These are phyloP conservation scores for Atta texana DNA, from an alignment of 1,140 invertebrate species.

Conservation along the genomic window DNA sequence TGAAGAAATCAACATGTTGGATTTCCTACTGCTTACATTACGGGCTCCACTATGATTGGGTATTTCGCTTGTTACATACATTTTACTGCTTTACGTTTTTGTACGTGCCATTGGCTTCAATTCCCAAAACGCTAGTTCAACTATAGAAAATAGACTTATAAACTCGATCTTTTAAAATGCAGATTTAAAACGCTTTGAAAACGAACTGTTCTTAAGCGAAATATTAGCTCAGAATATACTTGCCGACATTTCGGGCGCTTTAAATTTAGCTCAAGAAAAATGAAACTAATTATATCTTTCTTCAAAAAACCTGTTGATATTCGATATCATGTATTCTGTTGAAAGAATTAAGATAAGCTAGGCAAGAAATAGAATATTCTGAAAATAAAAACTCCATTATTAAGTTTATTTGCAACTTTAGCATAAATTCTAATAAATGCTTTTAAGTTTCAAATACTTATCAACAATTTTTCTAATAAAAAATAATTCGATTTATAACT, in stretches of 20 bases:
- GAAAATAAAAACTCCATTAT: not conserved
- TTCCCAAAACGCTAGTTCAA: too few relatives aligned
- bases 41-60: too few relatives aligned
- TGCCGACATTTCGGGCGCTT: not conserved
- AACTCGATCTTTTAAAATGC: not conserved
- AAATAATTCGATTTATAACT: not conserved
- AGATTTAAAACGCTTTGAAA: not conserved
- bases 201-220: not conserved
- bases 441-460: not conserved
- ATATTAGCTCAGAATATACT: not conserved
- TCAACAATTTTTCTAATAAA: not conserved
- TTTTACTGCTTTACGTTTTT: too few relatives aligned
- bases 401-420: not conserved
- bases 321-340: not conserved
- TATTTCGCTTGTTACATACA: too few relatives aligned
- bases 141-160: too few relatives aligned
- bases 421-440: not conserved
- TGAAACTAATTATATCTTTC: not conserved
- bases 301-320: not conserved
- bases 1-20: too few relatives aligned
- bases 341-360: not conserved
- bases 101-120: too few relatives aligned
- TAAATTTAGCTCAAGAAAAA: not conserved
- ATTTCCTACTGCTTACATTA: too few relatives aligned
- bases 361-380: not conserved